Conservation (phyloP, 2,113 vertebrate genomes). For the Chionis minor region DNA sequence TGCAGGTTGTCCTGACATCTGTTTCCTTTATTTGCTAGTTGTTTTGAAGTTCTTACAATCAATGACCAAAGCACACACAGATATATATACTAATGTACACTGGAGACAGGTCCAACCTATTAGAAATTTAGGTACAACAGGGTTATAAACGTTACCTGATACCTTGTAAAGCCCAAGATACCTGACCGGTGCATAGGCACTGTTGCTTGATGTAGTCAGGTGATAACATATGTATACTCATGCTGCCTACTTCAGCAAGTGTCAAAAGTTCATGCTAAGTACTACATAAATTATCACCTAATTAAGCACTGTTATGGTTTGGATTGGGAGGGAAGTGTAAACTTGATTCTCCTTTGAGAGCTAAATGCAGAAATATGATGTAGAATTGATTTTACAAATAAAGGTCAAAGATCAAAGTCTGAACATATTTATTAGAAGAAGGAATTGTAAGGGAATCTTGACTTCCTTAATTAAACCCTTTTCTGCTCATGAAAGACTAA, state of each 20-base stretch:
- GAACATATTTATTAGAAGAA: conserved; percentile 45
- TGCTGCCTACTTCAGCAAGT: conserved; percentile 69
- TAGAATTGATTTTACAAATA: conserved; percentile 76
- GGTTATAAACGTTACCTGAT: conserved; percentile 72
- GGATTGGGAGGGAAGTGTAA: conserved; percentile 71
- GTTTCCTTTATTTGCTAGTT: conserved; percentile 44
- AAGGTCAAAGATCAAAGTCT: conserved; percentile 74
- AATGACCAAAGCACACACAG: conserved; percentile 29
- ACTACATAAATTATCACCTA: conserved; percentile 84
- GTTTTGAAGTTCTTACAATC: conserved; percentile 51
- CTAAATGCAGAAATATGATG: conserved; percentile 78
- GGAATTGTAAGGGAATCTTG: conserved; percentile 19
- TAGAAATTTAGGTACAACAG: conserved; percentile 68
- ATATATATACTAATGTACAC: conserved; percentile 60
- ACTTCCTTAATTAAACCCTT: conserved; percentile 34
- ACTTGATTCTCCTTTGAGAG: conserved; percentile 81
- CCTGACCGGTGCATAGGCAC: conserved; percentile 37
- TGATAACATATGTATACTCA: conserved; percentile 76
- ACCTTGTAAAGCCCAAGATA: conserved; percentile 75
- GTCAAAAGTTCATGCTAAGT: conserved; percentile 81
- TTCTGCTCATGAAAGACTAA: conserved; percentile 15
- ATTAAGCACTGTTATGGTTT: conserved; percentile 80
- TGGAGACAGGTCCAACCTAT: conserved; percentile 55
- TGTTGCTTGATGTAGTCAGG: conserved; percentile 73
- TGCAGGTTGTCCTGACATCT: conserved; percentile 38